Percentiles rank a stretch among this genome's conserved stretches.
These are phyloP conservation scores for Brevimyrus niger DNA, from an alignment of 2,113 vertebrate species.

Conservation along the genomic window DNA sequence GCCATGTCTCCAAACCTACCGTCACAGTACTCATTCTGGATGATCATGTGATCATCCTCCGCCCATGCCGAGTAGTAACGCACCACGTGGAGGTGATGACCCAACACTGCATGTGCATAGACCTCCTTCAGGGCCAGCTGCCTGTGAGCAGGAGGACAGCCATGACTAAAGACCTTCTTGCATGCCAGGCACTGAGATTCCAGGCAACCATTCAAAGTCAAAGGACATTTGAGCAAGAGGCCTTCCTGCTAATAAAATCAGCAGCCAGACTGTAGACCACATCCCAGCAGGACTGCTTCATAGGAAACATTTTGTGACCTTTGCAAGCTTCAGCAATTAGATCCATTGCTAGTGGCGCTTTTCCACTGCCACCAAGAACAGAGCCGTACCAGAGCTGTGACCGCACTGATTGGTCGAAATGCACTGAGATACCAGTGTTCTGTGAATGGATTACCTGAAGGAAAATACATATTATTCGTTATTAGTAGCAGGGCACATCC, in stretches of 20 bases:
- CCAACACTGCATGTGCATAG: slow-evolving; percentile 89
- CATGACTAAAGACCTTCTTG: neutral
- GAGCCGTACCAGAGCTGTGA: neutral
- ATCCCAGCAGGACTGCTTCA: neutral
- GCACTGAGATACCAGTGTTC: too few species aligned
- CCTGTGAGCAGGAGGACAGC: slow-evolving; percentile 48
- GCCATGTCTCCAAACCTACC: slow-evolving; percentile 54
- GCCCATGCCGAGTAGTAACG: slow-evolving; percentile 95
- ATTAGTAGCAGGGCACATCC: too few species aligned
- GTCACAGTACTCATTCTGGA: slow-evolving; percentile 93
- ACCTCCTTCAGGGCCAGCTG: slow-evolving; percentile 82
- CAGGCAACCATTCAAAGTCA: neutral
- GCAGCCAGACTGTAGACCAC: neutral
- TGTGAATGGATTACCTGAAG: too few species aligned
- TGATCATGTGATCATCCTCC: slow-evolving; percentile 86
- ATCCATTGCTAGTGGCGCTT: neutral
- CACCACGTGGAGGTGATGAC: slow-evolving; percentile 91
- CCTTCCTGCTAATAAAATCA: neutral
- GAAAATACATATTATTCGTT: too few species aligned
- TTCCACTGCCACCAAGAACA: neutral
- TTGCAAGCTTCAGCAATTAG: neutral
- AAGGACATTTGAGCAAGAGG: neutral
- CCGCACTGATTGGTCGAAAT: too few species aligned
- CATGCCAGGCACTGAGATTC: neutral
- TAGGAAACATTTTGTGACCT: neutral